A percentile compares a stretch with the other conserved stretches of the same genome.
Evolutionary conservation across 2,113 vertebrate genomes (phyloP).

Genomic region (Suricata suricatta): DNA sequence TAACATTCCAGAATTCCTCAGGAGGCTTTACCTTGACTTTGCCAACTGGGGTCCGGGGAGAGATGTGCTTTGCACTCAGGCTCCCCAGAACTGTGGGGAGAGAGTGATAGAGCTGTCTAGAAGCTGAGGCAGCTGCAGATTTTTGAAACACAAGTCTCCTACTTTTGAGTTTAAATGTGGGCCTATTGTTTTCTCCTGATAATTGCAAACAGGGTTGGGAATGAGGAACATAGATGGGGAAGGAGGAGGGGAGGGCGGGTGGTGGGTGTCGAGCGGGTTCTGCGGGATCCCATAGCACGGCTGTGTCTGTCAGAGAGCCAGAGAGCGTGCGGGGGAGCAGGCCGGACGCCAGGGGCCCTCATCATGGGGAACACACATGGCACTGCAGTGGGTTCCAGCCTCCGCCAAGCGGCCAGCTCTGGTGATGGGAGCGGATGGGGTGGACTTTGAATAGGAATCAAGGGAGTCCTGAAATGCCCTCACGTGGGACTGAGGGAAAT

Average conservation of each 20-base stretch:
- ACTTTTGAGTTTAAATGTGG: background rate
- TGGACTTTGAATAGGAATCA: background rate
- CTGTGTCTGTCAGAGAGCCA: background rate
- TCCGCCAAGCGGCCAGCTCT: background rate
- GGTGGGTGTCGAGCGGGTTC: accelerated
- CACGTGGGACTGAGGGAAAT: background rate
- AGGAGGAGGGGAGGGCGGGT: too few species aligned
- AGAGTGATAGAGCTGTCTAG: too few species aligned
- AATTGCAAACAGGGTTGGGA: background rate
- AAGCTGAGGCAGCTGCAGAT: background rate
- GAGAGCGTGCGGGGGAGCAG: background rate
- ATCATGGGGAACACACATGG: accelerated
- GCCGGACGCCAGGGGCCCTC: background rate
- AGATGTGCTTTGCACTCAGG: background rate
- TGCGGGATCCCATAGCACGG: accelerated
- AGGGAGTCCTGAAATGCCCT: background rate
- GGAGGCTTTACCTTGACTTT: background rate
- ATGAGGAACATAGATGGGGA: background rate
- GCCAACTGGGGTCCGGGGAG: background rate
- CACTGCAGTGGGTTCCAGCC: background rate
- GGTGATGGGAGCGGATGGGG: background rate
- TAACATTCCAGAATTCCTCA: background rate
- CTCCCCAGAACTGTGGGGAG: background rate
- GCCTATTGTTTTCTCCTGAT: background rate
- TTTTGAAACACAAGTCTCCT: background rate